phyloP scores from a whole-genome alignment of 1,140 invertebrate genomes.

The Drosophila guanche region DNA sequence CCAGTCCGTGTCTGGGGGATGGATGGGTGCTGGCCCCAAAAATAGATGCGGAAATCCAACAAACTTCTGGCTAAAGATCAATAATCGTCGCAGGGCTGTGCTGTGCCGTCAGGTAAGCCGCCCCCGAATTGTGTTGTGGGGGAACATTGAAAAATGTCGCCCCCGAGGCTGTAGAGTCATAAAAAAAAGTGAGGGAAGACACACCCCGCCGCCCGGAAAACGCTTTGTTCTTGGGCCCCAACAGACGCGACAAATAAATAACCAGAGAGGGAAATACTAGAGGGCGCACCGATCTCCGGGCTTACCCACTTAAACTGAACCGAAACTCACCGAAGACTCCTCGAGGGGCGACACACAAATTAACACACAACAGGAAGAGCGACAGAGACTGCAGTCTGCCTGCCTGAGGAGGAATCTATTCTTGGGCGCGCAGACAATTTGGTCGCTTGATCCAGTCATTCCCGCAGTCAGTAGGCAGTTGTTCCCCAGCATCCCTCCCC shows the following conservation, averaged over 20 bases:
- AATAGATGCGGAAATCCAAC: conserved; percentile 68
- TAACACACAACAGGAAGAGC: conserved; percentile 42
- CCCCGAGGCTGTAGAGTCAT: conserved; percentile 37
- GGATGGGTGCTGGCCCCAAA: conserved; percentile 16
- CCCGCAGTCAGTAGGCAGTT: too few relatives aligned
- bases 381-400: conserved; percentile 3
- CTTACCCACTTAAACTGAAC: conserved; percentile 21
- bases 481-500: too few relatives aligned
- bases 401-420: conserved; percentile 39
- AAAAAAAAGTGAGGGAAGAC: conserved; percentile 25
- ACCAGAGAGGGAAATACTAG: conserved; percentile 39
- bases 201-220: not conserved
- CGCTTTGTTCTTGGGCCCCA: conserved; percentile 16
- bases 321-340: not conserved
- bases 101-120: conserved; percentile 2
- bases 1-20: not conserved
- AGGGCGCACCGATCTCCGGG: conserved; percentile 3
- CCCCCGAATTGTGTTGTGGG: not conserved
- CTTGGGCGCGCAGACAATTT: conserved; percentile 44
- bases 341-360: conserved; percentile 43
- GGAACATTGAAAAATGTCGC: conserved; percentile 59
- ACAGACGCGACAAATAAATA: conserved; percentile 79
- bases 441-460: conserved; percentile 34
- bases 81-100: conserved; percentile 52
- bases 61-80: conserved; percentile 73